These are phyloP conservation scores for Limnephilus lunatus DNA, from an alignment of 2,888 invertebrate species.

Conservation along the genomic window DNA sequence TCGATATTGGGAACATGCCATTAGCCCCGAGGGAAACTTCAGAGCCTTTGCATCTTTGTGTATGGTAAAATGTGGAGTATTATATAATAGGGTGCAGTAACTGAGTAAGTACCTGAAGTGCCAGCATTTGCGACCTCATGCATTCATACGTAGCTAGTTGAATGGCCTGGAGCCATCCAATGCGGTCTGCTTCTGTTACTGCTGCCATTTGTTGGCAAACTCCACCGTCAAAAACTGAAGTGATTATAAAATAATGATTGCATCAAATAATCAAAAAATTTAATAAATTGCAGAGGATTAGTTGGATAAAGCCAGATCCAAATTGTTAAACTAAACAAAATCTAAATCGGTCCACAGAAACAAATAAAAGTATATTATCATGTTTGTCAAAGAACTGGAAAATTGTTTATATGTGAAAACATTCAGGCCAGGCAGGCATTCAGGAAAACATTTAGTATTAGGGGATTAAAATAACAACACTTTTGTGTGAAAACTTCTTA, in stretches of 20 bases:
- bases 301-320: neutral
- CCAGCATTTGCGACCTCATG: slow-evolving; percentile 85
- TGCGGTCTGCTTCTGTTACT: slow-evolving; percentile 87
- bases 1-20: no score
- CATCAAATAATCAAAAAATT: no score
- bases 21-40: no score
- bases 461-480: no score
- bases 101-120: slow-evolving; percentile 77
- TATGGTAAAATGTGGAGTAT: no score
- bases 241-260: neutral
- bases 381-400: neutral
- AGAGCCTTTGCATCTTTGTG: no score
- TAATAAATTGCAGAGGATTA: no score
- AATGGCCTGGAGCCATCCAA: slow-evolving; percentile 91
- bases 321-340: neutral
- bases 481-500: no score
- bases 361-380: neutral
- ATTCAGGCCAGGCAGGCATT: no score
- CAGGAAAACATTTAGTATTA: no score
- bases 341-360: neutral
- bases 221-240: slow-evolving; percentile 89
- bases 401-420: no score
- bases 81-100: slow-evolving; percentile 71
- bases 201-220: slow-evolving; percentile 84
- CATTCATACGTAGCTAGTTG: slow-evolving; percentile 90